Conservation (phyloP, 2,797 vertebrate species). For the Echiichthys vipera region DNA sequence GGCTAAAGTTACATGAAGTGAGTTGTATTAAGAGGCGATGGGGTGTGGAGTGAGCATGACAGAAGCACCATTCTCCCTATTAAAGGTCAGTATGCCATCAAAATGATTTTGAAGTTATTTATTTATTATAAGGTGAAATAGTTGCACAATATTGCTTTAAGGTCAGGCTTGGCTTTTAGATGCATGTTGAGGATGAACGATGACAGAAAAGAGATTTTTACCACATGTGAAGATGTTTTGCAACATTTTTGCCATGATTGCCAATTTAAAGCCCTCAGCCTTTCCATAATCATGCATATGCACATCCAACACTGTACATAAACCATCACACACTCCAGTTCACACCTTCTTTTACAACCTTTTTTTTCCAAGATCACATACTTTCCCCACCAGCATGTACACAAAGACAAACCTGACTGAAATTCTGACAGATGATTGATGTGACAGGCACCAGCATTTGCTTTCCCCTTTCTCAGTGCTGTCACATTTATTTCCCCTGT, state of each 20-base stretch:
- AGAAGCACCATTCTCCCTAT: too few relatives aligned
- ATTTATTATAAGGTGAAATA: too few relatives aligned
- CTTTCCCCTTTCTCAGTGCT: conserved; percentile 43
- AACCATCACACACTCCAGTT: not conserved
- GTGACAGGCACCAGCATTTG: conserved; percentile 37
- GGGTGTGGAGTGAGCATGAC: too few relatives aligned
- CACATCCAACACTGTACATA: not conserved
- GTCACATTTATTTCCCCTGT: conserved; percentile 62
- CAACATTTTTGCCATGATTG: not conserved
- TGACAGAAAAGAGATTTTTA: not conserved
- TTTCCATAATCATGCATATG: not conserved
- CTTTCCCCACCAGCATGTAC: not conserved
- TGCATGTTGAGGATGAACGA: not conserved
- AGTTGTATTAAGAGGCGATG: too few relatives aligned
- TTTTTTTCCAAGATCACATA: not conserved
- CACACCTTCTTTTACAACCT: not conserved
- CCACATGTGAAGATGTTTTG: not conserved
- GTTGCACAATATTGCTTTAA: too few relatives aligned
- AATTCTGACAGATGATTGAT: conserved; percentile 64
- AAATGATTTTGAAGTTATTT: too few relatives aligned
- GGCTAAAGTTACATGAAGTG: too few relatives aligned
- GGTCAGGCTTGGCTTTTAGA: too few relatives aligned
- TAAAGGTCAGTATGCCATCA: too few relatives aligned
- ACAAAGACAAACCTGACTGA: conserved; percentile 26
- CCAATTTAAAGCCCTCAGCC: not conserved